Percentiles rank a stretch among this genome's conserved stretches.
Conservation (phyloP, 2,113 vertebrate species). For the Alligator mississippiensis region DNA sequence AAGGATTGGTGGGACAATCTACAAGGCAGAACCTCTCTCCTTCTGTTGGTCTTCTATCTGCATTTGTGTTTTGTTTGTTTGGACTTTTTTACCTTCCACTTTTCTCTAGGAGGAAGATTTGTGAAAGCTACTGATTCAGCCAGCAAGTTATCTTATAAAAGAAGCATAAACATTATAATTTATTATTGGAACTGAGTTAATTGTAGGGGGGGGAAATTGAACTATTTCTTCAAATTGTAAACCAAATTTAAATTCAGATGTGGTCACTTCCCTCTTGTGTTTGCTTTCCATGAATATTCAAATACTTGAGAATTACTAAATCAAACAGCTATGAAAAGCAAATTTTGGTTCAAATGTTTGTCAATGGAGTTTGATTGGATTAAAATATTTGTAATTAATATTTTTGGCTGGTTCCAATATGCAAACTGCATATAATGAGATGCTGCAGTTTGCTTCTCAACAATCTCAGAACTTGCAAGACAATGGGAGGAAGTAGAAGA, state of each 20-base stretch:
- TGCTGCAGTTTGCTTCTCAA: neutral
- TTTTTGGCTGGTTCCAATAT: neutral
- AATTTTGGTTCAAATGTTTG: neutral
- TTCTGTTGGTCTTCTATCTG: neutral
- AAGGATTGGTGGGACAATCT: neutral
- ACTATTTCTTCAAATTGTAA: neutral
- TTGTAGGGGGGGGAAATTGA: neutral
- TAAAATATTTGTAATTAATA: neutral
- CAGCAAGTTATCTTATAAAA: constrained; percentile 30
- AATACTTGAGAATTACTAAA: constrained; percentile 23
- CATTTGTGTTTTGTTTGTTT: neutral
- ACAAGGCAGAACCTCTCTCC: neutral
- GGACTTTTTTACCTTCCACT: neutral
- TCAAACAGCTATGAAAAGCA: neutral
- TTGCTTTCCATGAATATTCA: constrained; percentile 48
- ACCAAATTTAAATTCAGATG: neutral
- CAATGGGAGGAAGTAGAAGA: neutral
- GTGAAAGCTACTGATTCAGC: constrained; percentile 26
- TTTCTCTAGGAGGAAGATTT: constrained; percentile 3
- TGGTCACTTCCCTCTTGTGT: neutral
- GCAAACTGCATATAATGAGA: neutral
- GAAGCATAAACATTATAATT: neutral
- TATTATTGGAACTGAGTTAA: neutral
- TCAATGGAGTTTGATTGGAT: constrained; percentile 10
- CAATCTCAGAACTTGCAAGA: neutral